These are phyloP conservation scores for Barbus barbus DNA, from an alignment of 2,113 vertebrate genomes.

Conservation along the genomic window DNA sequence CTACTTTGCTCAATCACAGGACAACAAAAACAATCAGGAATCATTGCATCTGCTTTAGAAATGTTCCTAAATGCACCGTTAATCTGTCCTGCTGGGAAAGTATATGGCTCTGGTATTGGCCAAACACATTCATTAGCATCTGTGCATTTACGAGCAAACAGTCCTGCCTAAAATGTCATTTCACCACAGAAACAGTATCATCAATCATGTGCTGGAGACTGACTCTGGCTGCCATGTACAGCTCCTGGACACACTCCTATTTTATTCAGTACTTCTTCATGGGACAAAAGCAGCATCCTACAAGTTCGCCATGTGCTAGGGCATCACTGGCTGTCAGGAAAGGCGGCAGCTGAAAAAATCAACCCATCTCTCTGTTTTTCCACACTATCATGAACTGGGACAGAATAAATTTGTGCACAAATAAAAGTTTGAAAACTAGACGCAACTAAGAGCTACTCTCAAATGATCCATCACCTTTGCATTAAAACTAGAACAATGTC, in stretches of 20 bases:
- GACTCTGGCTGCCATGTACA: neutral
- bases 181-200: slow-evolving; percentile 35
- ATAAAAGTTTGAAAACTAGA: neutral
- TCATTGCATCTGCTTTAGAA: neutral
- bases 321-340: slow-evolving; percentile 1
- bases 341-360: neutral
- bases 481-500: slow-evolving; percentile 13
- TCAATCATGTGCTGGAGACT: slow-evolving; percentile 43
- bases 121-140: slow-evolving; percentile 53
- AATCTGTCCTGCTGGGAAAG: slow-evolving; percentile 39
- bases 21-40: neutral
- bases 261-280: neutral
- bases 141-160: slow-evolving; percentile 38
- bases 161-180: slow-evolving; percentile 32
- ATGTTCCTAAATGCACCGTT: slow-evolving; percentile 6
- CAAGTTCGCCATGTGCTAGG: neutral
- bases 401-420: slow-evolving; percentile 1
- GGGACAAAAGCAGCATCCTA: neutral
- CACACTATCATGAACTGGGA: slow-evolving; percentile 11
- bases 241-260: neutral
- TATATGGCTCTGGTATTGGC: slow-evolving; percentile 12
- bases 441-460: neutral
- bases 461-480: neutral
- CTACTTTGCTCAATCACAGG: neutral
- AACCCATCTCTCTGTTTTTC: neutral